A percentile compares a stretch with the other conserved stretches of the same genome.
Evolutionary conservation across 2,113 vertebrate species (phyloP).

Genomic region (Rhipidura dahli): DNA sequence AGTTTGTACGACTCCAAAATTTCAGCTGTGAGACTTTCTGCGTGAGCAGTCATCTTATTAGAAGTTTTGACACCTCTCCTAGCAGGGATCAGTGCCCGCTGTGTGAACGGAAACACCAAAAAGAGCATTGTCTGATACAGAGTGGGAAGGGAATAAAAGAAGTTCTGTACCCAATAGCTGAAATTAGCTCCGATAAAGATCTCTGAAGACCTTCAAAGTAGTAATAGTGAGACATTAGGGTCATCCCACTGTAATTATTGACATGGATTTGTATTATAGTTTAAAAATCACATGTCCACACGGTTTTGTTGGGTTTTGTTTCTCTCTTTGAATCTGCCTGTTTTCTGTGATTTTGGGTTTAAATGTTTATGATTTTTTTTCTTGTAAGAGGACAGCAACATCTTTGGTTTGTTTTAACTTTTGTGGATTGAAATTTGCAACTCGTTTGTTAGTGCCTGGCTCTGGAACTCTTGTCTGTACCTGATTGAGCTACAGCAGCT

Average conservation of each 20-base stretch:
- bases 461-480: not conserved
- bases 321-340: not conserved
- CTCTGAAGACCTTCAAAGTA: not conserved
- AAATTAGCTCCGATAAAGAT: constrained; percentile 19
- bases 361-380: not conserved
- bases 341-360: not conserved
- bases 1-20: not conserved
- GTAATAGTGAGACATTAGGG: not conserved
- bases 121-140: constrained; percentile 1
- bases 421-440: not conserved
- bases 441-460: fast-evolving
- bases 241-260: not conserved
- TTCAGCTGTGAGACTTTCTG: constrained; percentile 15
- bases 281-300: not conserved
- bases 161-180: not conserved
- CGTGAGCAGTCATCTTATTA: constrained; percentile 11
- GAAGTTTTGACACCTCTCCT: constrained; percentile 10
- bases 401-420: not conserved
- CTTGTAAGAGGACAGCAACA: not conserved
- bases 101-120: constrained; percentile 29
- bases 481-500: not conserved
- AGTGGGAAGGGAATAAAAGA: not conserved
- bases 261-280: not conserved
- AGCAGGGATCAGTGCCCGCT: constrained; percentile 2
- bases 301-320: not conserved